Evolutionary conservation across 2,113 vertebrate genomes (phyloP).

Genomic region (Eira barbara): DNA sequence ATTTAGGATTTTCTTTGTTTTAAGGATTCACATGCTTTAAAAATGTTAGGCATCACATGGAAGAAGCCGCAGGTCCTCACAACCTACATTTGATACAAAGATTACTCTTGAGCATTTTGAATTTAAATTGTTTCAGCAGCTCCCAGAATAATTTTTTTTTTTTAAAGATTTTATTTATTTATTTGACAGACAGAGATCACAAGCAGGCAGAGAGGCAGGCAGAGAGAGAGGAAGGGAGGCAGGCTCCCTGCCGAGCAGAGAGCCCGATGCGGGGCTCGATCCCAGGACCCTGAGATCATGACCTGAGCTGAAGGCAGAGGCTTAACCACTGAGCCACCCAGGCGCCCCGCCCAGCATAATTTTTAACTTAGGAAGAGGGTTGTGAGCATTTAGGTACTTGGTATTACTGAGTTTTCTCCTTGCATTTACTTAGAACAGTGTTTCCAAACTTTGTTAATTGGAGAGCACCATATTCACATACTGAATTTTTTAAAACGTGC

Average conservation of each 20-base stretch:
- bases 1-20: conserved; percentile 63
- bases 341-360: too few relatives aligned
- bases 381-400: background rate
- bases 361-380: conserved; percentile 31
- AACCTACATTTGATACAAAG: background rate
- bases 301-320: too few relatives aligned
- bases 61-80: background rate
- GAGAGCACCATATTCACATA: background rate
- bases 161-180: too few relatives aligned
- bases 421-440: background rate
- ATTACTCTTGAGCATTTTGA: background rate
- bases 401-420: background rate
- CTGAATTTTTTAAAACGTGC: background rate
- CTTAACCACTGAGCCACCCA: too few relatives aligned
- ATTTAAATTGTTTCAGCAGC: background rate
- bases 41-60: background rate
- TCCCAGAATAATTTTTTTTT: conserved; percentile 35
- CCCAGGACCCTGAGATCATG: too few relatives aligned
- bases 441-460: background rate
- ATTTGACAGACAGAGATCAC: too few relatives aligned
- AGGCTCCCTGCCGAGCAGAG: too few relatives aligned
- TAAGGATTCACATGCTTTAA: conserved; percentile 52
- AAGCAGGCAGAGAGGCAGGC: too few relatives aligned
- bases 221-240: too few relatives aligned
- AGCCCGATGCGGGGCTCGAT: too few relatives aligned